Evolutionary conservation across 2,797 vertebrate species (phyloP).

Genomic region (Chrysocyon brachyurus): DNA sequence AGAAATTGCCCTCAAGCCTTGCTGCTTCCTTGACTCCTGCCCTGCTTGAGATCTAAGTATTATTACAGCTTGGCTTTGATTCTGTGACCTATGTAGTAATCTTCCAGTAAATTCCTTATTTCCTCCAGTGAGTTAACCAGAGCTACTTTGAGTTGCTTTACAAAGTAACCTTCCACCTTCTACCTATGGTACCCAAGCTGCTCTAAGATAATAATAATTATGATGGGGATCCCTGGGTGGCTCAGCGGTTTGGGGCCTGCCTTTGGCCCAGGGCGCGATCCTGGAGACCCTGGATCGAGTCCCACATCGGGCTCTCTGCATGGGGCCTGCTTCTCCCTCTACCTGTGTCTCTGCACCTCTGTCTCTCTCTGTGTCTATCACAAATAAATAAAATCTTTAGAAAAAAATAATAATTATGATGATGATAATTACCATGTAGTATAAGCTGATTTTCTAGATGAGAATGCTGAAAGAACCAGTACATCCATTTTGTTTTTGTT

Average conservation of each 20-base stretch:
- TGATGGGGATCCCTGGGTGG: too few species aligned
- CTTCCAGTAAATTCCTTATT: background rate
- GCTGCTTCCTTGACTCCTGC: background rate
- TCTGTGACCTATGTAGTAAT: background rate
- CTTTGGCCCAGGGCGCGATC: too few species aligned
- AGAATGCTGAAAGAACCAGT: background rate
- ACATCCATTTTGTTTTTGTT: constrained; percentile 3
- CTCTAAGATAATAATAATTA: background rate
- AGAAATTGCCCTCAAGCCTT: background rate
- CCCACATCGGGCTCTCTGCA: too few species aligned
- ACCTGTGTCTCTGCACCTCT: too few species aligned
- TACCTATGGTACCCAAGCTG: background rate
- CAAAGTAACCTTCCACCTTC: background rate
- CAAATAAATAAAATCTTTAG: too few species aligned
- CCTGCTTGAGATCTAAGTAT: background rate
- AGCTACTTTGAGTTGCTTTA: background rate
- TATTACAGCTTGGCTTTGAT: background rate
- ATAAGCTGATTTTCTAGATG: background rate
- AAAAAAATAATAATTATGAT: background rate
- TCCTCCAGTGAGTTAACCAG: background rate
- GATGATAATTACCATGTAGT: background rate
- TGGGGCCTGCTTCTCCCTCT: too few species aligned
- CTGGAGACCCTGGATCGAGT: too few species aligned
- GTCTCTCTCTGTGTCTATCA: too few species aligned
- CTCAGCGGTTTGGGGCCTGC: too few species aligned